These are phyloP conservation scores for Sakesphorus luctuosus DNA, from an alignment of 2,113 vertebrate species.

Conservation along the genomic window DNA sequence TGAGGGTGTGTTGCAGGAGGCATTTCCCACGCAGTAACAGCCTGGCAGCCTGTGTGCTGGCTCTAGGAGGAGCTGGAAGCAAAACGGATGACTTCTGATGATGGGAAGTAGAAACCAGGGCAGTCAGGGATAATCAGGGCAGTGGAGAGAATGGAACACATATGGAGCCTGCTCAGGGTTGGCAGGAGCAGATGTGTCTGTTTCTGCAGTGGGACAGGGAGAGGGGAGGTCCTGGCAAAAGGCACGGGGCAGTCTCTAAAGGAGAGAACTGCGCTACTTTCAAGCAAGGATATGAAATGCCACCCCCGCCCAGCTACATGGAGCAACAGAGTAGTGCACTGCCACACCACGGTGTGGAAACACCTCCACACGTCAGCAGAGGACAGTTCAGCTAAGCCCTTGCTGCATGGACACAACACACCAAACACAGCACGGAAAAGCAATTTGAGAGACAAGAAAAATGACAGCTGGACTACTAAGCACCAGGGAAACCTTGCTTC, in stretches of 20 bases:
- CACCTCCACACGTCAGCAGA: background rate
- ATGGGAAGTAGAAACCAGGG: background rate
- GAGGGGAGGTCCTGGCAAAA: background rate
- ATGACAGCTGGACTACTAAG: background rate
- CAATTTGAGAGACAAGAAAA: background rate
- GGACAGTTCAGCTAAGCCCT: background rate
- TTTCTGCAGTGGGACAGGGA: background rate
- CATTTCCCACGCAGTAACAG: background rate
- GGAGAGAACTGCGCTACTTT: background rate
- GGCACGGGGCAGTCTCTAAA: background rate
- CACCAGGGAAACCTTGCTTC: background rate
- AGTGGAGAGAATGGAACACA: background rate
- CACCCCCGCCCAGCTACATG: accelerated
- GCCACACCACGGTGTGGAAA: background rate
- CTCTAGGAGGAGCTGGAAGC: background rate
- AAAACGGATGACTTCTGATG: background rate
- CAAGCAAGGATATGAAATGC: background rate
- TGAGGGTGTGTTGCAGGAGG: background rate
- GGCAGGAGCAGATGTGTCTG: background rate
- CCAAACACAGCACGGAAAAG: background rate
- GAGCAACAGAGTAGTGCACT: background rate
- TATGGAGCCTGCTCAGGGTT: background rate
- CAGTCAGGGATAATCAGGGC: background rate
- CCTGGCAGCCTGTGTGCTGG: background rate
- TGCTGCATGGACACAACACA: background rate